These are phyloP conservation scores for Nephrotoma flavescens DNA, from an alignment of 2,888 invertebrate species.

Conservation along the genomic window DNA sequence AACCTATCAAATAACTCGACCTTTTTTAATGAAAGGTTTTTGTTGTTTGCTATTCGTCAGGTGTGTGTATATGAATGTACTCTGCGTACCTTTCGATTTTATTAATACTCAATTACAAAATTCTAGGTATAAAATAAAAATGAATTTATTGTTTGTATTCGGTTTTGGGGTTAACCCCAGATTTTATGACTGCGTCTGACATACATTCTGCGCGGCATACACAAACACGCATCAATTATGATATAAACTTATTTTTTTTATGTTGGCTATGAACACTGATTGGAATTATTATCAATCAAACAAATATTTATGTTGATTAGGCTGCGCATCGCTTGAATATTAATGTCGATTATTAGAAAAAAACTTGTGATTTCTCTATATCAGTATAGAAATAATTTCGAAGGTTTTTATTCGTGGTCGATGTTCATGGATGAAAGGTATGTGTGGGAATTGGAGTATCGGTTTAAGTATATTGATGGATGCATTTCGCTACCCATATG, in stretches of 20 bases:
- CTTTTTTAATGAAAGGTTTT: neutral
- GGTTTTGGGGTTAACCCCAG: neutral
- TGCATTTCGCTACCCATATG: neutral
- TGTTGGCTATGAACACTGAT: neutral
- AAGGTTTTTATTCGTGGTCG: neutral
- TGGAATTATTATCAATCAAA: neutral
- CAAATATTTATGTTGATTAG: neutral
- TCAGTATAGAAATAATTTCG: neutral
- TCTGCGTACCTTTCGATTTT: neutral
- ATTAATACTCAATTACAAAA: neutral
- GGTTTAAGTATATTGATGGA: neutral
- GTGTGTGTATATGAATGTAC: neutral
- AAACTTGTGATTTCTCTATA: neutral
- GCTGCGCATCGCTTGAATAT: neutral
- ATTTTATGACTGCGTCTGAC: neutral
- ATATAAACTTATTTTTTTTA: neutral
- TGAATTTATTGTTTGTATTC: neutral
- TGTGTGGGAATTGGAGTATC: neutral
- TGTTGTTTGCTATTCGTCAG: neutral
- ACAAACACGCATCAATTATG: neutral
- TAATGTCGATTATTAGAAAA: neutral
- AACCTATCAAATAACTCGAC: neutral
- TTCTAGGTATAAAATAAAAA: neutral
- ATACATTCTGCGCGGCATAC: neutral
- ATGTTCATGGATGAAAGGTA: neutral